Evolutionary conservation across 2,888 invertebrate genomes (phyloP).

Genomic region (Corbicula japonica): DNA sequence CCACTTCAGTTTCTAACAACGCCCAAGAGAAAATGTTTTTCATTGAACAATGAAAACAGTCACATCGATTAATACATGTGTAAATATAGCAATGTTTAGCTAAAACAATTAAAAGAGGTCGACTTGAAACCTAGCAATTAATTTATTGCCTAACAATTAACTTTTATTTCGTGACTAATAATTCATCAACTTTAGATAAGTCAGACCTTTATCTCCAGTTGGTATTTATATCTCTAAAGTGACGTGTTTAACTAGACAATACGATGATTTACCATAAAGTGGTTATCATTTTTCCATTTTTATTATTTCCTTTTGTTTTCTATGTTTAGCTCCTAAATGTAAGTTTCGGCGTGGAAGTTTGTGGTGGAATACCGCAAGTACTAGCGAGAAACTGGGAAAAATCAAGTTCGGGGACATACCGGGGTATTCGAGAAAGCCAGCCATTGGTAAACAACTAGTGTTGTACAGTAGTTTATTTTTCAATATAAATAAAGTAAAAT

Average conservation of each 20-base stretch:
- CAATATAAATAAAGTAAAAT: slow-evolving; percentile 22
- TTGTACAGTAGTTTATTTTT: slow-evolving; percentile 12
- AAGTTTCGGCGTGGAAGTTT: slow-evolving; percentile 23
- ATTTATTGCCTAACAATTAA: no score
- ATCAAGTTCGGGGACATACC: not conserved
- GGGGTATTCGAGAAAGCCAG: not conserved
- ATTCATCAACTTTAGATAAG: not conserved
- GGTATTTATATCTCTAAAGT: not conserved
- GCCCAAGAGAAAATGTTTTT: no score
- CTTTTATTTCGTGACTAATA: not conserved
- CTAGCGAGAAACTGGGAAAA: not conserved
- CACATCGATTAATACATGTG: no score
- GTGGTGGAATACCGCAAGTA: not conserved
- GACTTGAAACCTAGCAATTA: no score
- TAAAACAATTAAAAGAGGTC: no score
- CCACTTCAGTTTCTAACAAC: no score
- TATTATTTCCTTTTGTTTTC: no score
- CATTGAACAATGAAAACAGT: no score
- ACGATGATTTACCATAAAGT: not conserved
- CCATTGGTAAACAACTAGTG: not conserved
- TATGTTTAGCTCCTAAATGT: slow-evolving; percentile 19
- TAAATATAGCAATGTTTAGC: no score
- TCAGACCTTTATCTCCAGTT: not conserved
- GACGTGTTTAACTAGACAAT: not conserved
- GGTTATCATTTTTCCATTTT: not conserved